These are phyloP conservation scores for Heliconius cydno DNA, from an alignment of 2,888 invertebrate genomes.

Conservation along the genomic window DNA sequence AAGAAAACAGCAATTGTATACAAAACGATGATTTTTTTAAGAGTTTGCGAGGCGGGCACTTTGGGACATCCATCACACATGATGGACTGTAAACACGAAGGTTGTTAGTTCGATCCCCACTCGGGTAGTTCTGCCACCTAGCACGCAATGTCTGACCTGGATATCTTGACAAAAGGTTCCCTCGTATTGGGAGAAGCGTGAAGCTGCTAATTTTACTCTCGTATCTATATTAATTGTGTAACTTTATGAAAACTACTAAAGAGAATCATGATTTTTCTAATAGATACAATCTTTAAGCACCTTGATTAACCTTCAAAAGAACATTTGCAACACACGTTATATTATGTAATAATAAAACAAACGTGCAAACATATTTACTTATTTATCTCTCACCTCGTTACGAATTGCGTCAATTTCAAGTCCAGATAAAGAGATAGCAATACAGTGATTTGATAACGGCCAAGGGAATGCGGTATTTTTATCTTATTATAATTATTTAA, in stretches of 20 bases:
- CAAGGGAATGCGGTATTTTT: conserved; percentile 58
- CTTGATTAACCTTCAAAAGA: background rate
- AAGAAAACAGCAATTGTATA: no score
- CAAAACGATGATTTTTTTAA: no score
- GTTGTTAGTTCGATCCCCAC: no score
- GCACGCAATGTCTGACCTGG: no score
- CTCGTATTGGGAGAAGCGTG: no score
- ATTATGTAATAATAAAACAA: conserved; percentile 21
- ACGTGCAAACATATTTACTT: conserved; percentile 24
- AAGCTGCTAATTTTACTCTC: background rate
- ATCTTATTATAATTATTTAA: conserved; percentile 42
- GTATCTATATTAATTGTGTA: background rate
- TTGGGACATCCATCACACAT: no score
- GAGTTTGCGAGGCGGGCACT: no score
- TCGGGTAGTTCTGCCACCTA: no score
- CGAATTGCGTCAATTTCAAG: conserved; percentile 45
- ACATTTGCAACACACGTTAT: background rate
- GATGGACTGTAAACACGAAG: no score
- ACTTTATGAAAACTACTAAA: background rate
- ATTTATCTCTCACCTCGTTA: conserved; percentile 36
- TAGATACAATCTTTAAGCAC: background rate
- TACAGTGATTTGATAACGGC: conserved; percentile 55
- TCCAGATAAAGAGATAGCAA: conserved; percentile 51
- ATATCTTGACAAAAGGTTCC: no score
- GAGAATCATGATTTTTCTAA: background rate